Percentiles rank a stretch among this genome's conserved stretches.
These are phyloP conservation scores for Leptinotarsa peninsularis DNA, from an alignment of 2,888 invertebrate species.

Conservation along the genomic window DNA sequence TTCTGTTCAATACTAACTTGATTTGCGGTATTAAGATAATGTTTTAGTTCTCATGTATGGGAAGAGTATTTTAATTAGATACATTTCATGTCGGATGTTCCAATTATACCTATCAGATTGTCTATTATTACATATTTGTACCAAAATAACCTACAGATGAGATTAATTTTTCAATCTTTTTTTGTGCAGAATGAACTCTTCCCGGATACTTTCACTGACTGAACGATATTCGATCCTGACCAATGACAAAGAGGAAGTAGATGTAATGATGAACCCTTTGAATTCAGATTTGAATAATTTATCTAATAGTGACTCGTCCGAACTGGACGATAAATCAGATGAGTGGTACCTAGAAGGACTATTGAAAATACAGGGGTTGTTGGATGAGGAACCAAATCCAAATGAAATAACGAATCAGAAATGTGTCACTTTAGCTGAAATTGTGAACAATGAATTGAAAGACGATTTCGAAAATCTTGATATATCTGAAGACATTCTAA, in stretches of 20 bases:
- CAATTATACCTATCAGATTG: too few relatives aligned
- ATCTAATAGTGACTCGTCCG: constrained; percentile 24
- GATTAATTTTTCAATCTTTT: background rate
- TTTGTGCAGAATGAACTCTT: constrained; percentile 25
- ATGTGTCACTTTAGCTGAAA: constrained; percentile 49
- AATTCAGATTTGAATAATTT: constrained; percentile 24
- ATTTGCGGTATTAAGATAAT: too few relatives aligned
- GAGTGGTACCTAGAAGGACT: constrained; percentile 24
- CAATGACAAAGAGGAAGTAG: constrained; percentile 28
- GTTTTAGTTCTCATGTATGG: too few relatives aligned
- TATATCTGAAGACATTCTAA: constrained; percentile 29
- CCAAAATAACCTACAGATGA: too few relatives aligned
- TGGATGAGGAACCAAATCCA: constrained; percentile 31
- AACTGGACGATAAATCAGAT: background rate
- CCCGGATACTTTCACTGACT: constrained; percentile 25
- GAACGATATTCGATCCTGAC: constrained; percentile 14
- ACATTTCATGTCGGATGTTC: too few relatives aligned
- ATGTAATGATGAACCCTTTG: constrained; percentile 30
- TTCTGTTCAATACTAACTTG: too few relatives aligned
- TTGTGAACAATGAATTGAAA: constrained; percentile 43
- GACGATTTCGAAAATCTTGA: constrained; percentile 41
- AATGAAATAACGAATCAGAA: constrained; percentile 46
- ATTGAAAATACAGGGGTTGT: constrained; percentile 22
- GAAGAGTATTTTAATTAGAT: too few relatives aligned
- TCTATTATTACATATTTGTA: too few relatives aligned